Evolutionary conservation across 1,140 invertebrate species (phyloP), one percentile per base, ranked within the genome.

Genomic region (Vanessa atalanta): DNA sequence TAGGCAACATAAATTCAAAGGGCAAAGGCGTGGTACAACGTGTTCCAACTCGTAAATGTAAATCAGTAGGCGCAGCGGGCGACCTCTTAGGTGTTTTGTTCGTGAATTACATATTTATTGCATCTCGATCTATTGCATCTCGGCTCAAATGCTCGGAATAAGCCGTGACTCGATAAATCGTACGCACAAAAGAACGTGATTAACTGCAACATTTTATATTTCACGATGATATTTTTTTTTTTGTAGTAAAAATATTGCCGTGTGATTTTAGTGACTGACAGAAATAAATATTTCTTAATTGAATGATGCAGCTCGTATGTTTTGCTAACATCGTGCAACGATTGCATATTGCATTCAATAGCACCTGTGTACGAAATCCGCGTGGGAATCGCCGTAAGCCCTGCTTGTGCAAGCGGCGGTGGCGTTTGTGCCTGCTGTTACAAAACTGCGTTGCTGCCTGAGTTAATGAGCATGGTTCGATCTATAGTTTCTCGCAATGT

Each of bases 291-390:
- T 73, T 51, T 73, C 55, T 55, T 70, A 70, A 70, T 65, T 66
- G 57, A 47, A 26, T 67, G 53, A 65, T 70, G 60, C 66, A 65
- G 72, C 47, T 57, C 53, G 51, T 69, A 66, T 76, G 75, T 76
- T 83, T 84, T 77, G 79, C 79, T 76, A 80, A 79, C 81, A 81
- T 83, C 75, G 74, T 75, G 78, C 79, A 83, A 82, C 80, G 72
- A 83, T 85, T 83, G 81, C 79, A 81, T 78, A 80, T 85, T 83
- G 82, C 79, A 81, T 81, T 84, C 73, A 79, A 79, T 77, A 78
- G 78, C 86, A 89, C 86, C 86, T 89, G 84, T 82, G 68, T 87
- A 89, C 83, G 85, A 90, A 91, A 90, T 91, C 87, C 85, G 89
- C 89, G 89, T 91, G 89, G 89, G 89, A 91, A 91, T 83, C 82